Evolutionary conservation across 2,888 invertebrate genomes (phyloP), one percentile per base, ranked within the genome.

Genomic region (Trypoxylon attenuatum): DNA sequence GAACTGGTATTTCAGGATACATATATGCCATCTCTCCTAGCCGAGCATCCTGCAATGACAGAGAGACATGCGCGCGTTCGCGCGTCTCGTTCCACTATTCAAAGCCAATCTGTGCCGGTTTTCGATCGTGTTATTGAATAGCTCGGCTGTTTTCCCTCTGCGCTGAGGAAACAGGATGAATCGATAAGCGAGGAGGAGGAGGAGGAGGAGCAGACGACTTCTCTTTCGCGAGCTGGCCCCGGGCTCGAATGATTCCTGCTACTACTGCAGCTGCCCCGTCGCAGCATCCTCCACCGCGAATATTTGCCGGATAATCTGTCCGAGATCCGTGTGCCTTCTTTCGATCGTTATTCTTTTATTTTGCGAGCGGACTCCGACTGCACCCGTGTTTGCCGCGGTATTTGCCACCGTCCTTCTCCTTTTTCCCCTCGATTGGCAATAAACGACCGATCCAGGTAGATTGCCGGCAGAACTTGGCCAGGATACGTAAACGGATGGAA

Each of bases 201-300:
- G n/a, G n/a, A n/a, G n/a, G n/a, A n/a, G n/a, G n/a, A n/a, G n/a
- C n/a, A n/a, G n/a, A n/a, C n/a, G n/a, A n/a, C n/a, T n/a, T n/a
- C n/a, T 25, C 41, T 50, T 62, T 33, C 50, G 39, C 27, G 42
- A n/a, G n/a, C n/a, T n/a, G n/a, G n/a, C n/a, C n/a, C n/a, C n/a
- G n/a, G n/a, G n/a, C n/a, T n/a, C n/a, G n/a, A n/a, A n/a, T n/a
- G n/a, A n/a, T n/a, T n/a, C n/a, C n/a, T n/a, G n/a, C n/a, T n/a
- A n/a, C n/a, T n/a, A n/a, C n/a, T n/a, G n/a, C n/a, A n/a, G n/a
- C 56, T 66, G 54, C 39, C 25, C 54, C 33, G 33, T 62, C 47
- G 29, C 59, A 63, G 67, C 67, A 63, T 69, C 69, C 69, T 67
- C 55, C 54, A 27, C 69, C n/a, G n/a, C 58, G 63, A 67, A 69